Percentiles rank a stretch among this genome's conserved stretches.
Evolutionary conservation across 2,797 vertebrate genomes (phyloP).

Genomic region (Centroberyx gerrardi): DNA sequence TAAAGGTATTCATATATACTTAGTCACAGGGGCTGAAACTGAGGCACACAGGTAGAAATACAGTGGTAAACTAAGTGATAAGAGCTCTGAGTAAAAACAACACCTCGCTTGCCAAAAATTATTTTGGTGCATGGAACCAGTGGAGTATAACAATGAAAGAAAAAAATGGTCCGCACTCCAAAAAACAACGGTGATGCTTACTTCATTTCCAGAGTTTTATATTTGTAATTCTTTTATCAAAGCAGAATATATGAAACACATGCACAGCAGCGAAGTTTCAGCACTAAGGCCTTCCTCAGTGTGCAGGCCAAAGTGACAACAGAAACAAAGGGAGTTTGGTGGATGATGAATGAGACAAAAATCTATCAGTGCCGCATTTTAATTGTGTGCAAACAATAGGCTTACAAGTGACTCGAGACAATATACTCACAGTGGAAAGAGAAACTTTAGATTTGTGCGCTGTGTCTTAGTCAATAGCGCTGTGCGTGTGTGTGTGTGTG

Average conservation of each 20-base stretch:
- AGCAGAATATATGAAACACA: slow-evolving; percentile 52
- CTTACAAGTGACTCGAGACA: slow-evolving; percentile 1
- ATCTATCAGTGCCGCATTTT: slow-evolving; percentile 46
- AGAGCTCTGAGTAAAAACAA: slow-evolving; percentile 22
- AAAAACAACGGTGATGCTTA: slow-evolving; percentile 47
- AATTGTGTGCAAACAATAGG: slow-evolving; percentile 33
- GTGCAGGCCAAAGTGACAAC: slow-evolving; percentile 43
- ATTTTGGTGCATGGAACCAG: slow-evolving; percentile 54
- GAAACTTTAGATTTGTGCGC: slow-evolving; percentile 22
- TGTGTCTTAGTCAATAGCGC: background rate
- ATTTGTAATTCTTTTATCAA: slow-evolving; percentile 69
- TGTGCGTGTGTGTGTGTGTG: background rate
- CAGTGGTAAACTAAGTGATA: slow-evolving; percentile 58
- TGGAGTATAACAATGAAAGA: slow-evolving; percentile 60
- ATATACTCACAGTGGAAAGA: slow-evolving; percentile 3
- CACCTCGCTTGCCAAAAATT: slow-evolving; percentile 33
- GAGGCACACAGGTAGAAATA: slow-evolving; percentile 59
- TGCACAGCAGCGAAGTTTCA: slow-evolving; percentile 40
- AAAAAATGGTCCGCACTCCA: slow-evolving; percentile 2
- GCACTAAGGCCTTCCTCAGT: slow-evolving; percentile 34
- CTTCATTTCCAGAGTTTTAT: slow-evolving; percentile 60
- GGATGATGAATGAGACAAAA: slow-evolving; percentile 52
- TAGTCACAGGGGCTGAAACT: slow-evolving; percentile 67
- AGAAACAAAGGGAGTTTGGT: slow-evolving; percentile 45
- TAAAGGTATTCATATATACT: slow-evolving; percentile 62